phyloP scores from a whole-genome alignment of 2,888 invertebrate genomes.

The Cataglyphis altisquamis region DNA sequence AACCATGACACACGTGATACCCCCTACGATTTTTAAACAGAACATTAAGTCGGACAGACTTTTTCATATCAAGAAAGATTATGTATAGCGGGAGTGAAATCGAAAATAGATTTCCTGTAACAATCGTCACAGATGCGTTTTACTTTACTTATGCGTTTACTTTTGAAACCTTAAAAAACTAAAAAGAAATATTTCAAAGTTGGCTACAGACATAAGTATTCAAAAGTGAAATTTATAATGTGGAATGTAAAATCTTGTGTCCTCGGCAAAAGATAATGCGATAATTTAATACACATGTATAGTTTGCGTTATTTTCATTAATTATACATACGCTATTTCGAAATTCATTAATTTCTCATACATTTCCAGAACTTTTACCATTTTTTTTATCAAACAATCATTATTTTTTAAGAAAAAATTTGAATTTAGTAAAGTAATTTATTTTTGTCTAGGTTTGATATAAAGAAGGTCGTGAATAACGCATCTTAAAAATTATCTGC shows the following conservation, averaged over 20 bases:
- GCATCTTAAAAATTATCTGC: not conserved
- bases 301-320: not conserved
- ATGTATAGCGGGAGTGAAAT: not conserved
- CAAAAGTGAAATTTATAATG: not conserved
- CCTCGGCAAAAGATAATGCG: not conserved
- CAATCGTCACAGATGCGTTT: not conserved
- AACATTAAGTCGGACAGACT: not conserved
- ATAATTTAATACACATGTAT: not conserved
- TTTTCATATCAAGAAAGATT: not conserved
- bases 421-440: not conserved
- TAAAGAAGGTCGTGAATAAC: not conserved
- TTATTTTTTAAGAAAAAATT: not conserved
- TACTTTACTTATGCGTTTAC: not conserved
- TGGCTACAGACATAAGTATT: not conserved
- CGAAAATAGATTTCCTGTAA: not conserved
- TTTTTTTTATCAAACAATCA: not conserved
- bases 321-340: not conserved
- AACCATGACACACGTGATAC: slow-evolving; percentile 41
- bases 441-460: not conserved
- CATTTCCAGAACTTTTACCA: not conserved
- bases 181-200: not conserved
- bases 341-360: not conserved
- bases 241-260: not conserved
- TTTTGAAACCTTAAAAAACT: not conserved
- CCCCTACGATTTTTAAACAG: not conserved